Base-by-base conservation (phyloP, 2,797 vertebrate genomes). In the Syncerus caffer region DNA sequence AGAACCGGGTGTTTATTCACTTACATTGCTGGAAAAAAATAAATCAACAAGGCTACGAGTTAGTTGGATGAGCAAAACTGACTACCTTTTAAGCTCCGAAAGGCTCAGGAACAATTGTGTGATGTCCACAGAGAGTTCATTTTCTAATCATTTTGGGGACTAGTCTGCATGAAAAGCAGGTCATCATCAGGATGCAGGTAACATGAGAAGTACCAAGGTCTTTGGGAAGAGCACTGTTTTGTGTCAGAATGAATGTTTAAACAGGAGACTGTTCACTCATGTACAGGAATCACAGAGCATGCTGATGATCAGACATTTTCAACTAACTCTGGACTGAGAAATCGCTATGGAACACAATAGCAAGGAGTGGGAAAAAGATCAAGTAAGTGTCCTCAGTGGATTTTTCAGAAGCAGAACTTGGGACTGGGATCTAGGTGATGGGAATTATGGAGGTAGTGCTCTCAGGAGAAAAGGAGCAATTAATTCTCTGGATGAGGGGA, bases 1-100 rank as follows among this genome's bases (percentile, higher is more conserved):
- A 89, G 84, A 95, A 92, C 85, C 62, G 51, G 45, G 27, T 92
- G 57, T 94, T 94, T 87, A 84, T 95, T 94, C 85, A 83, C 92
- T 94, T 94, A 96, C 60, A 67, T 27, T 11, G n/a, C 45, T 71
- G 89, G 64, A 47, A 82, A 96, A 78, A 95, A 34, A 93, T 55
- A 82, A 34, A 53, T 15, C 27, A 27, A 15, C 25, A 92, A 95
- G 62, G 42, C 67, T 62, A 6, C 42, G 71, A 95, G 57, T 96
- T 95, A 82, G 78, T 34, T 82, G 71, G 57, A 76, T 86, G 64
- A 87, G 86, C 80, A 93, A 88, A 96, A 86, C 57, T 27, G 16
- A 90, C 78, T 74, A 71, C 94, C 14, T 89, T 93, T 83, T 74
- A 57, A 93, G 47, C 53, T 95, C 89, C 3, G 50, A 53, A 62